phyloP scores from a whole-genome alignment of 2,888 invertebrate genomes.

The Hydraecia micacea region DNA sequence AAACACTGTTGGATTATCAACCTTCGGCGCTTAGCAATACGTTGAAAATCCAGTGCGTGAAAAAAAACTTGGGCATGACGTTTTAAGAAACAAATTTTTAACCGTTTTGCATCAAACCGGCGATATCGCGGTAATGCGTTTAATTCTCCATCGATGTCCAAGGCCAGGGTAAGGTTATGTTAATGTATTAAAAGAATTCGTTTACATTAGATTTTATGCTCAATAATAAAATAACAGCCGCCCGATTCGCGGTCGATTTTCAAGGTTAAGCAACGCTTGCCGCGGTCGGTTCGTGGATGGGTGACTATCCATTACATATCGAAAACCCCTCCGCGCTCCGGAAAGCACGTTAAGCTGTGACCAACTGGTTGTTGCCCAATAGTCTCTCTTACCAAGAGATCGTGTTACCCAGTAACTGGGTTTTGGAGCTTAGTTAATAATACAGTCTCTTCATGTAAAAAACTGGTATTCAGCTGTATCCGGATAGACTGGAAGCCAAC shows the following conservation, averaged over 20 bases:
- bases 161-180: slow-evolving; percentile 24
- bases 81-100: neutral
- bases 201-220: neutral
- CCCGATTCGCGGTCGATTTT: neutral
- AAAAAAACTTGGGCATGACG: neutral
- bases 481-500: neutral
- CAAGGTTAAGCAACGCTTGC: neutral
- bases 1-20: neutral
- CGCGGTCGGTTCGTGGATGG: neutral
- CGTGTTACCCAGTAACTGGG: too few relatives aligned
- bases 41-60: neutral
- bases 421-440: too few relatives aligned
- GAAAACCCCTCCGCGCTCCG: too few relatives aligned
- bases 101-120: neutral
- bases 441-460: neutral
- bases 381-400: too few relatives aligned
- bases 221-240: neutral
- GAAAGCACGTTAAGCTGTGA: too few relatives aligned
- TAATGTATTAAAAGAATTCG: slow-evolving; percentile 23
- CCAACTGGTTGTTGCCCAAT: too few relatives aligned
- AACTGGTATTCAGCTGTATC: neutral
- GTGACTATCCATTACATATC: too few relatives aligned
- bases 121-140: slow-evolving; percentile 39
- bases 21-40: neutral
- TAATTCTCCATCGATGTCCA: slow-evolving; percentile 15